Percentiles rank a stretch among this genome's conserved stretches.
phyloP scores from a whole-genome alignment of 2,797 vertebrate species.

The Rhyacichthys aspro region DNA sequence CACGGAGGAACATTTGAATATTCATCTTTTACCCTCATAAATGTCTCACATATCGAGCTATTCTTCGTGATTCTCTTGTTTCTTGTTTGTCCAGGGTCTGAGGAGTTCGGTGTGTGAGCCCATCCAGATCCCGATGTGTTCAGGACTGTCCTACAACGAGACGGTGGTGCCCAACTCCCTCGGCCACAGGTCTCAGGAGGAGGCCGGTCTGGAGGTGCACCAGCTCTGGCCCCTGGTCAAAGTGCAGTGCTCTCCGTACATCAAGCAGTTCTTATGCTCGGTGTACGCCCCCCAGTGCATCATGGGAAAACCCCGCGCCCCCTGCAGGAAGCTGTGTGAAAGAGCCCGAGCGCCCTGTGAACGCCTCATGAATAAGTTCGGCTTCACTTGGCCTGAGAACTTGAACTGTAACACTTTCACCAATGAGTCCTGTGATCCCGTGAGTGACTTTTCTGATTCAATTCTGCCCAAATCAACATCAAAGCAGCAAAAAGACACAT shows the following conservation, averaged over 20 bases:
- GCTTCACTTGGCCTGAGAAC: not conserved
- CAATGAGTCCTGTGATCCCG: conserved; percentile 6
- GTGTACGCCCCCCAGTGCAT: conserved; percentile 62
- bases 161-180: conserved; percentile 45
- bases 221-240: conserved; percentile 34
- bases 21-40: no score
- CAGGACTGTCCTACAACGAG: conserved; percentile 25
- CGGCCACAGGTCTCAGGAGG: conserved; percentile 23
- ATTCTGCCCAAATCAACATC: no score
- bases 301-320: conserved; percentile 30
- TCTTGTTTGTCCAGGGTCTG: conserved; percentile 1
- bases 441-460: not conserved
- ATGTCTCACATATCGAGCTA: no score
- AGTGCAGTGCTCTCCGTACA: conserved; percentile 51
- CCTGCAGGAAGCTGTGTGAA: conserved; percentile 65
- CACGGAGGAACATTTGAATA: no score
- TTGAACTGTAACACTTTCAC: conserved; percentile 7
- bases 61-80: not conserved
- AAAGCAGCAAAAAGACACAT: no score
- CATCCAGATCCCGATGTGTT: conserved; percentile 34
- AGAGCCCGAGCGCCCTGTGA: conserved; percentile 38
- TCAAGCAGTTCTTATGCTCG: conserved; percentile 70
- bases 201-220: not conserved
- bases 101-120: conserved; percentile 18
- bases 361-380: conserved; percentile 35